phyloP scores from a whole-genome alignment of 2,797 vertebrate genomes.

The Lacerta agilis region DNA sequence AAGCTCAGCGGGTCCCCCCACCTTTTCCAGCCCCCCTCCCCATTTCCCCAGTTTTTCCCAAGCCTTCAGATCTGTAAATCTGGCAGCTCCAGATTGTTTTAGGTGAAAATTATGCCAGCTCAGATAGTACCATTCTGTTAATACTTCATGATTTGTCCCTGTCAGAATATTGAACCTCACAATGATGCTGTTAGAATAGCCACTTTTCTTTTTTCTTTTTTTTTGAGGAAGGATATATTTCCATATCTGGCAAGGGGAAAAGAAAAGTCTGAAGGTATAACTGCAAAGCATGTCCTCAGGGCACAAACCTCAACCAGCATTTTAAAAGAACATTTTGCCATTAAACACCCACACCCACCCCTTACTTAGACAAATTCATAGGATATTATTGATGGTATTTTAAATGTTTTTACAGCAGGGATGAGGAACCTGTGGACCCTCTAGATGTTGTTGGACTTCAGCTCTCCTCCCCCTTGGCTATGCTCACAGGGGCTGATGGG shows the following conservation, averaged over 20 bases:
- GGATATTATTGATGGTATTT: neutral
- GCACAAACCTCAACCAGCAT: neutral
- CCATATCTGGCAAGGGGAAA: constrained; percentile 10
- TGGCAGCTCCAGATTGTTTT: neutral
- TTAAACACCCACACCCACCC: neutral
- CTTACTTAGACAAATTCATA: constrained; percentile 22
- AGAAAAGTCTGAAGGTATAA: constrained; percentile 9
- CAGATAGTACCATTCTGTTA: neutral
- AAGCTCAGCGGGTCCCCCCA: too few relatives aligned
- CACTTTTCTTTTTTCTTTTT: neutral
- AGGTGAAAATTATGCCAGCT: neutral
- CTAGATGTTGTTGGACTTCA: too few relatives aligned
- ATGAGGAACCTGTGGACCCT: too few relatives aligned
- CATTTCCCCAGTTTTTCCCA: too few relatives aligned
- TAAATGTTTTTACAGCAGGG: too few relatives aligned
- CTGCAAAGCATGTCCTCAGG: constrained; percentile 11
- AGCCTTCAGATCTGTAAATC: neutral
- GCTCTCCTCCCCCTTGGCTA: too few relatives aligned
- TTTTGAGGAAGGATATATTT: constrained; percentile 8
- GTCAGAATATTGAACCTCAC: neutral
- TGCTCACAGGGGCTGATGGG: too few relatives aligned
- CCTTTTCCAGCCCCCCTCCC: too few relatives aligned
- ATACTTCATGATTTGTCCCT: neutral
- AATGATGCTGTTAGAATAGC: constrained; percentile 8
- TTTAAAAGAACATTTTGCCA: constrained; percentile 25